These are phyloP conservation scores for Carposina sasakii DNA, from an alignment of 1,140 invertebrate genomes.

Conservation along the genomic window DNA sequence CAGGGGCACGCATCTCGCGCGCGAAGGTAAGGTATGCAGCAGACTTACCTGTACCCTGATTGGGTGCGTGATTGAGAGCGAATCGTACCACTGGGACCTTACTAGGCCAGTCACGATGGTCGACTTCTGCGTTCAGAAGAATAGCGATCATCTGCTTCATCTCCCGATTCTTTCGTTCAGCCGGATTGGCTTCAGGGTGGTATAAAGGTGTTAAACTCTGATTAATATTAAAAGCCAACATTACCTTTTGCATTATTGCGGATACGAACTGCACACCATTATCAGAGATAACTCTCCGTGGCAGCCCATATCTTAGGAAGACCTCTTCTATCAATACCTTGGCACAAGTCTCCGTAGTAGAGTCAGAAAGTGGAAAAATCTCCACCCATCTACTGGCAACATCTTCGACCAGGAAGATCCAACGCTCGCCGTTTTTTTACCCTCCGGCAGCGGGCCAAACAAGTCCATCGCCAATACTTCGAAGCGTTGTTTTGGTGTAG, in stretches of 20 bases:
- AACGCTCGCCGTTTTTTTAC: conserved; percentile 18
- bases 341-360: conserved; percentile 19
- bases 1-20: no score
- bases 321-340: conserved; percentile 6
- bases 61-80: no score
- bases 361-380: conserved; percentile 17
- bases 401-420: no score
- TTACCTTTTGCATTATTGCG: conserved; percentile 21
- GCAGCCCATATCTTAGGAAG: conserved; percentile 14
- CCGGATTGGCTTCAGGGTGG: conserved; percentile 39
- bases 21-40: no score
- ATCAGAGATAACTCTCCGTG: conserved; percentile 9
- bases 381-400: conserved; percentile 23
- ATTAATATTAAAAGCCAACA: conserved; percentile 25
- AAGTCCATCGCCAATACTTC: no score
- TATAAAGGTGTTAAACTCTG: conserved; percentile 37
- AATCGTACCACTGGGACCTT: not conserved
- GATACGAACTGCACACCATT: conserved; percentile 14
- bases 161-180: conserved; percentile 39
- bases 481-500: conserved; percentile 10
- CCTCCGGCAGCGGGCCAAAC: no score
- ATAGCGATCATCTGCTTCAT: conserved; percentile 22
- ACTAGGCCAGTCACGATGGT: not conserved
- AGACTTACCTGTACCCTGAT: no score
- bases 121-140: not conserved